Percentiles rank a stretch among this genome's conserved stretches.
phyloP scores from a whole-genome alignment of 2,888 invertebrate species.

The Galeruca laticollis region DNA sequence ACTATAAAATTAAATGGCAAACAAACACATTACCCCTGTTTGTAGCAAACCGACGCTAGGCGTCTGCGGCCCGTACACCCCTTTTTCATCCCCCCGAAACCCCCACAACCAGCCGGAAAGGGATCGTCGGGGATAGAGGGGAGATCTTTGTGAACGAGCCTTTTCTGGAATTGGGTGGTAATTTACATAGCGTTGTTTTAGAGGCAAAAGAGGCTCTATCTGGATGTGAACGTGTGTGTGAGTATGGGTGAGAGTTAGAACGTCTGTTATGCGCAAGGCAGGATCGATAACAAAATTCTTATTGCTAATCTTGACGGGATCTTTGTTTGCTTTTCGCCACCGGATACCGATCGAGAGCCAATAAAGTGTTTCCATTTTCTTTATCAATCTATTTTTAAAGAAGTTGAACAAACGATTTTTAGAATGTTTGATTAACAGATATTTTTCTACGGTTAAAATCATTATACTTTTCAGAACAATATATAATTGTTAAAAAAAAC shows the following conservation, averaged over 20 bases:
- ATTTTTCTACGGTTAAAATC: no score
- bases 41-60: conserved; percentile 25
- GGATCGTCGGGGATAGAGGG: conserved; percentile 41
- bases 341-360: not conserved
- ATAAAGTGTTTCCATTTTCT: not conserved
- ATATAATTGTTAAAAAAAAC: no score
- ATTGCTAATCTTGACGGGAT: conserved; percentile 50
- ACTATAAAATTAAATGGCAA: conserved; percentile 33
- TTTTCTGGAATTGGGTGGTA: conserved; percentile 65
- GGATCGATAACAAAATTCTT: conserved; percentile 62
- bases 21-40: conserved; percentile 36
- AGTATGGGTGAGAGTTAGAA: conserved; percentile 41
- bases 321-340: conserved; percentile 43
- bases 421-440: not conserved
- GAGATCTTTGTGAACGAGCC: conserved; percentile 57
- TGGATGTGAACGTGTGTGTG: conserved; percentile 14
- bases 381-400: not conserved
- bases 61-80: conserved; percentile 27
- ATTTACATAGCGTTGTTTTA: conserved; percentile 64
- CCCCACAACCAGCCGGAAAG: conserved; percentile 34
- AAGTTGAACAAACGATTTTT: not conserved
- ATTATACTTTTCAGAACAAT: no score
- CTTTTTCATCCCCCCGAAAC: conserved; percentile 9
- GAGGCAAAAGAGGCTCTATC: conserved; percentile 49
- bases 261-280: conserved; percentile 60